Evolutionary conservation across 2,888 invertebrate genomes (phyloP).

Genomic region (Sphaerolaimus hirsutus): DNA sequence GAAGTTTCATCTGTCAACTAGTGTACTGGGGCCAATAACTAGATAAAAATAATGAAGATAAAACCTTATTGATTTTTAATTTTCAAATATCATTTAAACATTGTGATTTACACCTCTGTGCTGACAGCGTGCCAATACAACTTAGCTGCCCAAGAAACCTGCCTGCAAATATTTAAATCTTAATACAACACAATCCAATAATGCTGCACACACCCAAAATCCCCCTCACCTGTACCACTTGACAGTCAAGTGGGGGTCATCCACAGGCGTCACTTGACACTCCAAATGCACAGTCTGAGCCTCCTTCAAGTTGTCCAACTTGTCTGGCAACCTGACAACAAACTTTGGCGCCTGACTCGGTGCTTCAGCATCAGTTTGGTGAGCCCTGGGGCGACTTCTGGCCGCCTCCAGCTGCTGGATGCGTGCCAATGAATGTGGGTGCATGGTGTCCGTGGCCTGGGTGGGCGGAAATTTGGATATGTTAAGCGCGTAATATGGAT

Average conservation of each 20-base stretch:
- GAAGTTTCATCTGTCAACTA: no score
- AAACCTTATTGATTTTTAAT: no score
- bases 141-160: neutral
- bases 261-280: slow-evolving; percentile 76
- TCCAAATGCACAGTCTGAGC: slow-evolving; percentile 69
- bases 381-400: slow-evolving; percentile 37
- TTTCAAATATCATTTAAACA: no score
- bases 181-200: slow-evolving; percentile 1
- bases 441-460: slow-evolving; percentile 64
- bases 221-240: slow-evolving; percentile 43
- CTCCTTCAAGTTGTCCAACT: slow-evolving; percentile 54
- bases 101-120: no score
- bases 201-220: neutral
- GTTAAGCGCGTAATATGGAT: no score
- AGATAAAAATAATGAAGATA: no score
- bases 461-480: no score
- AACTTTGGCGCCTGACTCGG: slow-evolving; percentile 62
- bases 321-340: slow-evolving; percentile 52
- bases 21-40: no score
- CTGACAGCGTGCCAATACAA: no score
- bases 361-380: slow-evolving; percentile 36
- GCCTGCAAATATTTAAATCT: no score
- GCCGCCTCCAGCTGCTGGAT: slow-evolving; percentile 55
- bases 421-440: slow-evolving; percentile 69
- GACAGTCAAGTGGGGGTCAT: slow-evolving; percentile 84